phyloP scores from a whole-genome alignment of 2,888 invertebrate species.

The Anodontia alba region DNA sequence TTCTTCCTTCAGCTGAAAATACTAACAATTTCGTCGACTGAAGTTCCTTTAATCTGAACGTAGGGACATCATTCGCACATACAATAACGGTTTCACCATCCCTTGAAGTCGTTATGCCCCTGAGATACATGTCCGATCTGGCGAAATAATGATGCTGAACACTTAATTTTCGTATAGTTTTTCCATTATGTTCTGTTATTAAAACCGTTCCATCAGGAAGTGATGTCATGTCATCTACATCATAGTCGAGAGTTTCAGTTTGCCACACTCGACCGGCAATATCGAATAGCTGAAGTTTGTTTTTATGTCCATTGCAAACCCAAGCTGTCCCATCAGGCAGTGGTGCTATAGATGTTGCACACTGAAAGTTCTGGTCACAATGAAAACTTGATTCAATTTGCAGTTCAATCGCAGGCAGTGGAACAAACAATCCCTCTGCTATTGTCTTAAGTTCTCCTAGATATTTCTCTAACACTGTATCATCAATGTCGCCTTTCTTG shows the following conservation, averaged over 20 bases:
- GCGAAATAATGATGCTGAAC: slow-evolving; percentile 51
- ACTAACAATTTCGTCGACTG: slow-evolving; percentile 44
- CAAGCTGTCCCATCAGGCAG: slow-evolving; percentile 52
- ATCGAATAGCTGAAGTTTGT: slow-evolving; percentile 56
- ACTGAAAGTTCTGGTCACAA: slow-evolving; percentile 47
- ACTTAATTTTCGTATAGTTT: slow-evolving; percentile 44
- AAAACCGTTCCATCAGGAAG: slow-evolving; percentile 52
- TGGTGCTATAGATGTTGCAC: slow-evolving; percentile 46
- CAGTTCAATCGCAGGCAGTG: slow-evolving; percentile 54
- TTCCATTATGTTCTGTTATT: slow-evolving; percentile 57
- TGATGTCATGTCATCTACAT: slow-evolving; percentile 59
- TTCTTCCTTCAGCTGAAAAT: slow-evolving; percentile 40
- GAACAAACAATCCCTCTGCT: slow-evolving; percentile 59
- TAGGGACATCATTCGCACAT: slow-evolving; percentile 53
- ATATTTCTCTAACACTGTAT: slow-evolving; percentile 31
- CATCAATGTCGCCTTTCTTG: slow-evolving; percentile 49
- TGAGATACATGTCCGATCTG: slow-evolving; percentile 52
- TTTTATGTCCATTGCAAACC: slow-evolving; percentile 58
- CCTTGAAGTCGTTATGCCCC: slow-evolving; percentile 49
- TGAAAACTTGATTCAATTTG: slow-evolving; percentile 51
- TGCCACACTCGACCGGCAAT: slow-evolving; percentile 44
- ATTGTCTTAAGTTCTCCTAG: slow-evolving; percentile 51
- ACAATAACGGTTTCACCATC: slow-evolving; percentile 53
- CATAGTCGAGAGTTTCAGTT: slow-evolving; percentile 51
- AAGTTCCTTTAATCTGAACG: slow-evolving; percentile 48